Base-by-base conservation (phyloP, 64 coral and sea anemone species). In the Acropora yongei region DNA sequence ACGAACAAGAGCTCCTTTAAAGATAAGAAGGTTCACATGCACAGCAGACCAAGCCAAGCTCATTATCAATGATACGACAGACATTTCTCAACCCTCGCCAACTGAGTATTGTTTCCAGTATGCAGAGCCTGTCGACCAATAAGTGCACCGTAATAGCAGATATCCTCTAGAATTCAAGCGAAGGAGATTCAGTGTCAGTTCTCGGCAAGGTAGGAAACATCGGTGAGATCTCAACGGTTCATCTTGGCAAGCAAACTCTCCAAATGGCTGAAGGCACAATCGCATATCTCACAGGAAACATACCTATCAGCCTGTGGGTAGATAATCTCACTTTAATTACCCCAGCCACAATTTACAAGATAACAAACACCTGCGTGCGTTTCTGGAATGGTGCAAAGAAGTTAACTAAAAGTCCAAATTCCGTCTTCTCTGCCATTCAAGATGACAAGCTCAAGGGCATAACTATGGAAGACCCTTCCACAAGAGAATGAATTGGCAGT, bases 101-200 rank as follows among this genome's bases (percentile, higher is more conserved):
- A 89, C 87, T 89, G 74, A 89, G 45, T 89, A 78, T 76, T 60
- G 78, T 44, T 89, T 78, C 66, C 87, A 89, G 87, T 89, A 78
- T 30, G 30, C 30, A 30, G 30, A 30, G 30, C 30, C 30, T 30
- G 30, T 74, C 40, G 78, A 48, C 51, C 74, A 18, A 73, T 51
- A 44, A 66, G 50, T 89, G 87, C 88, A 89, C 68, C 79, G 77
- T 79, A 68, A 78, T 89, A 78, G 68, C 88, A 75, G 79, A 89
- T 79, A 46, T 43, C 79, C 76, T 79, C 77, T 47, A 39, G 76
- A 89, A 89, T 89, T 79, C 79, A 44, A 89, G 79, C 58, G 87
- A 89, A 39, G 75, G 87, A 40, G 87, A 89, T 53, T 77, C 78
- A 42, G 78, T 77, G 63, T 78, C 53, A 45, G 78, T 78, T 51